Percentiles rank a stretch among this genome's conserved stretches.
These are phyloP conservation scores for Marmota monax DNA, from an alignment of 2,113 vertebrate genomes.

Conservation along the genomic window DNA sequence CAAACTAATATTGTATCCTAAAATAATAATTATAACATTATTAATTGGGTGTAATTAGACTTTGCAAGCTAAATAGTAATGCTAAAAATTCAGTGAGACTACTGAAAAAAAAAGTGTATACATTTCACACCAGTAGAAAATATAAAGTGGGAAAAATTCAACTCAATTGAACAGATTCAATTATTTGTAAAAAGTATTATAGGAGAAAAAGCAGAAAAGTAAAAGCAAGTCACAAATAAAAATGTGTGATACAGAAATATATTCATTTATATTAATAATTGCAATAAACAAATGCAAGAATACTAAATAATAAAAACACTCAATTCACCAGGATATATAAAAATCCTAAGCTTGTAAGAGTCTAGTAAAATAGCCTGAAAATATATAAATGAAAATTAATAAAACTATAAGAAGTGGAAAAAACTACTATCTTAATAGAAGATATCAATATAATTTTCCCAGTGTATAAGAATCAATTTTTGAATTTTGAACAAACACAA, in stretches of 20 bases:
- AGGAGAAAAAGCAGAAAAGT: not conserved
- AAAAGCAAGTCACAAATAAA: constrained; percentile 53
- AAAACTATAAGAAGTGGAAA: not conserved
- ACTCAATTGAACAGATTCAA: not conserved
- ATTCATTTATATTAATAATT: not conserved
- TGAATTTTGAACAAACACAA: not conserved
- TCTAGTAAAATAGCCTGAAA: constrained; percentile 35
- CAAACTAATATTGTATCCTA: constrained; percentile 11
- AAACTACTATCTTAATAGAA: not conserved
- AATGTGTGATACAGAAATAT: not conserved
- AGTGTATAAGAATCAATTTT: not conserved
- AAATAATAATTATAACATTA: constrained; percentile 36
- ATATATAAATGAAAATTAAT: not conserved
- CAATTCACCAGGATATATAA: not conserved
- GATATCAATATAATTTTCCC: constrained; percentile 1
- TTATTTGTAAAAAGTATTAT: constrained; percentile 48
- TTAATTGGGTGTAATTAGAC: constrained; percentile 25
- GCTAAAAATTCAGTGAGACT: not conserved
- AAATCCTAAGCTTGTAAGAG: not conserved
- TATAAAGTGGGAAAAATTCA: constrained; percentile 43
- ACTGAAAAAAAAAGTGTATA: constrained; percentile 19
- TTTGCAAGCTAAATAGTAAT: constrained; percentile 50
- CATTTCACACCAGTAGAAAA: not conserved
- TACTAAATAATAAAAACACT: constrained; percentile 23
- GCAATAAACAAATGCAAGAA: constrained; percentile 14